These are phyloP conservation scores for Matsumurasca onukii DNA, from an alignment of 1,140 invertebrate genomes.

Conservation along the genomic window DNA sequence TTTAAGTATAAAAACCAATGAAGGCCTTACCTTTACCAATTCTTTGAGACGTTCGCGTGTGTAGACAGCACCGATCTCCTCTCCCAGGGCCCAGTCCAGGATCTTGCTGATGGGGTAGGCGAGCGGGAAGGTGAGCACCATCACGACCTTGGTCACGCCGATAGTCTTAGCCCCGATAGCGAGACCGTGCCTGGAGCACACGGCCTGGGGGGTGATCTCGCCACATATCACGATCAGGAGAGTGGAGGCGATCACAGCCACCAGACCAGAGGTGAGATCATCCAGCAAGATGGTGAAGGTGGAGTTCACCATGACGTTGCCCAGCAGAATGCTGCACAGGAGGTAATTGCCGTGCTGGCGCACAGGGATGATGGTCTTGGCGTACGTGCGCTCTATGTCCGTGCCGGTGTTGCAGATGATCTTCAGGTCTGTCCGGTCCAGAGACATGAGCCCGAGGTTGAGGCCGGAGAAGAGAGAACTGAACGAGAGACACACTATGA, in stretches of 20 bases:
- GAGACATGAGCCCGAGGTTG: slow-evolving; percentile 95
- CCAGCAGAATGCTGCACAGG: slow-evolving; percentile 90
- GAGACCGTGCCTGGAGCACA: slow-evolving; percentile 94
- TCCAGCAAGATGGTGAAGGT: slow-evolving; percentile 96
- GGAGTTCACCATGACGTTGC: slow-evolving; percentile 97
- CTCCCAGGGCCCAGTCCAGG: slow-evolving; percentile 85
- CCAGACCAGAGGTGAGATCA: slow-evolving; percentile 83
- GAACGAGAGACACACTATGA: slow-evolving; percentile 75
- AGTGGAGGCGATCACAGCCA: slow-evolving; percentile 89
- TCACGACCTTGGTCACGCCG: slow-evolving; percentile 90
- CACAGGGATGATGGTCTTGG: slow-evolving; percentile 85
- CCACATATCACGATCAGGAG: slow-evolving; percentile 94
- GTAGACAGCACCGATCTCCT: slow-evolving; percentile 97
- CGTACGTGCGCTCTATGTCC: slow-evolving; percentile 59
- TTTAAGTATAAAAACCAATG: no score
- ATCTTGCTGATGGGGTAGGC: slow-evolving; percentile 92
- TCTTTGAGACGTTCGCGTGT: slow-evolving; percentile 95
- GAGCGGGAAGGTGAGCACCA: slow-evolving; percentile 91
- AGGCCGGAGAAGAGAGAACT: slow-evolving; percentile 94
- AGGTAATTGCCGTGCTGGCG: slow-evolving; percentile 94
- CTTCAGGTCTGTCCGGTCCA: slow-evolving; percentile 93
- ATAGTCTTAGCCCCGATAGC: slow-evolving; percentile 95
- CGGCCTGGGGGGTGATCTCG: slow-evolving; percentile 89
- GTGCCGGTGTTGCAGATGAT: slow-evolving; percentile 88
- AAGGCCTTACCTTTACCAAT: slow-evolving; percentile 85